Evolutionary conservation across 2,888 invertebrate species (phyloP).

Genomic region (Drosophila multiciliata): DNA sequence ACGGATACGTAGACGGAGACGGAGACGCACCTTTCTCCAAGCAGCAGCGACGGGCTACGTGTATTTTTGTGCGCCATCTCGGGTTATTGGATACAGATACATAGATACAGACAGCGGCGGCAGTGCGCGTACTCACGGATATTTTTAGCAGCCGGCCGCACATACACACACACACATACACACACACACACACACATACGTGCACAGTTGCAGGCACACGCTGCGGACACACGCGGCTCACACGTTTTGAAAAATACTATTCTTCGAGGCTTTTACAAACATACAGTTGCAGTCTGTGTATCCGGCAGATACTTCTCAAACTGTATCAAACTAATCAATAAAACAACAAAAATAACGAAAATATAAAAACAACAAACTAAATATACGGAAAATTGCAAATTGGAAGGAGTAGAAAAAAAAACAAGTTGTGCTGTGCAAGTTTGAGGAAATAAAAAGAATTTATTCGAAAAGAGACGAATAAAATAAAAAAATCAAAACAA

Average conservation of each 20-base stretch:
- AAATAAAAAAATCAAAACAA: constrained; percentile 52
- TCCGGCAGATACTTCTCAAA: constrained; percentile 32
- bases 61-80: constrained; percentile 69
- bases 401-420: constrained; percentile 13
- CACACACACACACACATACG: background rate
- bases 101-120: constrained; percentile 52
- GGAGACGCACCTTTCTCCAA: constrained; percentile 67
- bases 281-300: constrained; percentile 47
- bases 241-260: constrained; percentile 70
- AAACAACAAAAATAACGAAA: constrained; percentile 18
- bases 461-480: constrained; percentile 14
- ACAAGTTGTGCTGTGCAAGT: constrained; percentile 43
- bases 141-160: constrained; percentile 76
- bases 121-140: constrained; percentile 71
- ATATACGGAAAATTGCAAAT: constrained; percentile 3
- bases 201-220: constrained; percentile 37
- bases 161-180: constrained; percentile 22
- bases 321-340: constrained; percentile 14
- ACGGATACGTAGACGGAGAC: constrained; percentile 13
- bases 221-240: constrained; percentile 74
- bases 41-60: constrained; percentile 33
- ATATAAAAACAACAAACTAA: constrained; percentile 27
- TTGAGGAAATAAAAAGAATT: constrained; percentile 61
- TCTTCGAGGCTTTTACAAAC: constrained; percentile 55
- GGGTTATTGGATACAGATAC: constrained; percentile 78